Base-by-base conservation (phyloP, 2,888 invertebrate species). In the Synanthedon vespiformis region DNA sequence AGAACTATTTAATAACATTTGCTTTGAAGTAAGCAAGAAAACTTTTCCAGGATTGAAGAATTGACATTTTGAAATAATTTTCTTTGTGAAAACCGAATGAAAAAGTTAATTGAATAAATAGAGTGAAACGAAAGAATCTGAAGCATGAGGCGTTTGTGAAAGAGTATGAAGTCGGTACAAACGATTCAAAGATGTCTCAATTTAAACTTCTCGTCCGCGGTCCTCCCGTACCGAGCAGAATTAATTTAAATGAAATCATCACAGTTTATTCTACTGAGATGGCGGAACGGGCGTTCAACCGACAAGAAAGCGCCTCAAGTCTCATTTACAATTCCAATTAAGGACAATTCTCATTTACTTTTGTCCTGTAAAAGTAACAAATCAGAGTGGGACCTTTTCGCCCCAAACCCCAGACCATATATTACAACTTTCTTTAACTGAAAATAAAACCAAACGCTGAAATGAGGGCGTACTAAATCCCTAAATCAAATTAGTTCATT, bases 291-390 rank as follows among this genome's bases (percentile, higher is more conserved):
- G 73, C 80, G 74, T 78, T 77, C 77, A 77, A 77, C 79, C 76
- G 76, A 74, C 81, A 80, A 80, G 82, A 80, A 78, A 80, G 76
- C 74, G 79, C 79, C 80, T 73, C 78, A 77, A 76, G 77, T 77
- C 82, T 84, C 83, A 84, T 85, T 84, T 85, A 83, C 83, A 83
- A 85, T 84, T 85, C 81, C 80, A 85, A 85, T 84, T 84, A 83
- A 77, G 78, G 77, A 75, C 79, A 75, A 80, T 83, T 79, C 81
- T 81, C 83, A 79, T 84, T 85, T 83, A 81, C 81, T 80, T 80
- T 79, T 80, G 77, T 79, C 73, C 77, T 74, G 72, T 69, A 70
- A 66, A 73, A 76, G 76, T 74, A 74, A 77, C 77, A 77, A 80
- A 77, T 74, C 77, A 74, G 63, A 67, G 63, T 65, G 60, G 61